Percentiles rank a stretch among this genome's conserved stretches.
phyloP scores from a whole-genome alignment of 2,888 invertebrate genomes.

The Brenthis hecate region DNA sequence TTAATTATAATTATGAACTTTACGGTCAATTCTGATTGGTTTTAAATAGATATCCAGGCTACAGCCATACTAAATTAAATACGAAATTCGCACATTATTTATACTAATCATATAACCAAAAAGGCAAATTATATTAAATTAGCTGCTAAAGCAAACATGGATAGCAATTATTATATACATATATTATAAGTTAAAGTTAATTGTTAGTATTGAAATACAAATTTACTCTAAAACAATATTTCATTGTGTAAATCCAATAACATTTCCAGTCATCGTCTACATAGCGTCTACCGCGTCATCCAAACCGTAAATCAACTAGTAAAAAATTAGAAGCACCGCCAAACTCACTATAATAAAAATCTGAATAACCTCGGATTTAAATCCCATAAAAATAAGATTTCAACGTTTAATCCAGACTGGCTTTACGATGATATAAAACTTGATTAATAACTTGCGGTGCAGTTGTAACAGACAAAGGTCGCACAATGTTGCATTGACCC shows the following conservation, averaged over 20 bases:
- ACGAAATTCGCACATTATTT: neutral
- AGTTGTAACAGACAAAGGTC: constrained; percentile 56
- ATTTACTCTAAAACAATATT: constrained; percentile 34
- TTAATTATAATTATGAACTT: constrained; percentile 44
- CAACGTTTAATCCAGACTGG: constrained; percentile 73
- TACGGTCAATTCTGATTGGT: constrained; percentile 20
- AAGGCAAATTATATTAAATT: too few species aligned
- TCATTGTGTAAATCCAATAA: constrained; percentile 47
- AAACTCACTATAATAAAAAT: constrained; percentile 67
- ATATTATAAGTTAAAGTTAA: too few species aligned
- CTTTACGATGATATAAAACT: constrained; percentile 77
- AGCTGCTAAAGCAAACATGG: too few species aligned
- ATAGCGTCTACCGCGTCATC: constrained; percentile 61
- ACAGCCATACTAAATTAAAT: neutral
- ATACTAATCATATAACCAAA: neutral
- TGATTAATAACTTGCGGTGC: constrained; percentile 52
- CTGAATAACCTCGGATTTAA: constrained; percentile 77
- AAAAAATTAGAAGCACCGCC: constrained; percentile 75
- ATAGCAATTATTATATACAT: too few species aligned
- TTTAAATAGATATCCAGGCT: neutral
- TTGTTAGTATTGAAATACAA: neutral
- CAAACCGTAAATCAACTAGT: constrained; percentile 68
- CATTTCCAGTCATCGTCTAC: constrained; percentile 53
- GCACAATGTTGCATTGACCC: constrained; percentile 76
- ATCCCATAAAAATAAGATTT: constrained; percentile 80